Evolutionary conservation across 2,113 vertebrate species (phyloP), one percentile per base, ranked within the genome.

Genomic region (Nettapus auritus): DNA sequence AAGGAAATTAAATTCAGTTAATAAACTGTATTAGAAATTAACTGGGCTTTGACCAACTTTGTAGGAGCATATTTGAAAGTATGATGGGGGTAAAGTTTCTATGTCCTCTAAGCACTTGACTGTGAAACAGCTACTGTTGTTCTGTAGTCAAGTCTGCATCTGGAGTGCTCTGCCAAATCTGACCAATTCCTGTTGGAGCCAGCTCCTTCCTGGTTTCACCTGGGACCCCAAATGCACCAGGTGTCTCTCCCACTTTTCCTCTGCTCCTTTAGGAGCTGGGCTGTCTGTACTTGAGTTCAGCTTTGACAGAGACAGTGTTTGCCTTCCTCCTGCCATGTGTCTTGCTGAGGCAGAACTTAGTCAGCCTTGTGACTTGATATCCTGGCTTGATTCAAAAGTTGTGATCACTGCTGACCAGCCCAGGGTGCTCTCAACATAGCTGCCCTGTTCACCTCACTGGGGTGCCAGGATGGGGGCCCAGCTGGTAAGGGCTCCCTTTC

Each of bases 381-480:
- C 48, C 36, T 64, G 42, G 23, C 33, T 74, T 69, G 25, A 33
- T 20, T 8, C 42, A 57, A 31, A 46, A 7, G 4, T 0, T 1
- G 5, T 44, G 34, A 26, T 55, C 26, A 38, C 19, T 63, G 25
- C 33, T 28, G 15, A 13, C 6, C 14, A 23, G 2, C 36, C 33
- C 42, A 14, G 21, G 6, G 10, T 64, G 25, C 56, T 74, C 34
- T 34, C 6, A 0, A 9, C 48, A 87, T 23, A 56, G 42, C 23
- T 59, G 28, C 12, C 34, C 9, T 69, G 25, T 23, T 63, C 3
- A 0, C 19, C 57, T 60, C 2, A 0, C 31, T 68, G 53, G 29
- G 6, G 7, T 48, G 19, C 17, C 60, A 6, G 38, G 19, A 52
- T 1, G 4, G 17, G 8, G 20, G 11, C 33, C 25, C 26, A 17